phyloP scores from a whole-genome alignment of 2,113 vertebrate species.

The Myocastor coypus region DNA sequence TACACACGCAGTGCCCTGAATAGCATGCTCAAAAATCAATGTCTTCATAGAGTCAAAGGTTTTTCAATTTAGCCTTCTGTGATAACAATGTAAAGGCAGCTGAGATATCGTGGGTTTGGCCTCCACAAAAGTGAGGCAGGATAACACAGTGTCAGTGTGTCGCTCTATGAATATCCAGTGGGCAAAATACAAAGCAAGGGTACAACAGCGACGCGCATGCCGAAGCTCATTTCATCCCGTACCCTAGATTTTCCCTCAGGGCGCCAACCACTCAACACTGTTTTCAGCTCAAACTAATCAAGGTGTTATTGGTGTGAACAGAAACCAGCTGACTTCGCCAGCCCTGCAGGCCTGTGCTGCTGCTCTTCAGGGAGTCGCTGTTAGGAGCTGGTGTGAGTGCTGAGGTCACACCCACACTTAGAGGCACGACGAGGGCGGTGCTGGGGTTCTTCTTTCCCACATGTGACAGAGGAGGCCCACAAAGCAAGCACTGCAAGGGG shows the following conservation, averaged over 20 bases:
- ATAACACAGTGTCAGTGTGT: neutral
- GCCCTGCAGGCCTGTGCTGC: neutral
- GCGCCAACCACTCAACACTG: neutral
- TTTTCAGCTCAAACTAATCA: neutral
- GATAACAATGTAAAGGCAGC: neutral
- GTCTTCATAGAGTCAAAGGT: neutral
- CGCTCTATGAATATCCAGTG: neutral
- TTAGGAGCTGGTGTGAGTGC: neutral
- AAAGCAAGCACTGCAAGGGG: neutral
- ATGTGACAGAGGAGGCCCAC: rapidly evolving
- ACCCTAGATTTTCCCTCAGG: neutral
- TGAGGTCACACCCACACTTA: neutral
- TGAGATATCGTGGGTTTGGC: neutral
- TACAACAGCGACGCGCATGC: rapidly evolving
- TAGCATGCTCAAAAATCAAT: neutral
- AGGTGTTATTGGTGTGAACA: neutral
- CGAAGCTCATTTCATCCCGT: rapidly evolving
- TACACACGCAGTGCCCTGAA: neutral
- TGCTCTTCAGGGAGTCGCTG: neutral
- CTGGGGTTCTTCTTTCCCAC: neutral
- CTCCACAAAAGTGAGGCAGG: neutral
- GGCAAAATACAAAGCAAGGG: neutral
- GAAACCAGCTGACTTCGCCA: neutral
- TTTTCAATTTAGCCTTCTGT: neutral
- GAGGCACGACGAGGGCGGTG: neutral